Conservation (phyloP, 2,888 invertebrate species). For the Caenorhabditis uteleia region DNA sequence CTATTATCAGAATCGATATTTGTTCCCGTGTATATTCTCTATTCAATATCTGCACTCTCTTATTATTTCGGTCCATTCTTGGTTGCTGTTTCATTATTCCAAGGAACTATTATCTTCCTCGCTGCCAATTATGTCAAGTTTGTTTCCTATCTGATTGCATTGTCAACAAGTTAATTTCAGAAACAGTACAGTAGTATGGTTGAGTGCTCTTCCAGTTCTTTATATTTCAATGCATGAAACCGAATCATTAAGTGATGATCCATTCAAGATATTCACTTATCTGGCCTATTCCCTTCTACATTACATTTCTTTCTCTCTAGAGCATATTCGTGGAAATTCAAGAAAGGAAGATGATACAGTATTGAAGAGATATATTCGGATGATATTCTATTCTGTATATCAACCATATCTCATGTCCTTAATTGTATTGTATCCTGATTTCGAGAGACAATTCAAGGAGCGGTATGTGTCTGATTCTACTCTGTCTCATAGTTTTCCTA, state of each 20-base stretch:
- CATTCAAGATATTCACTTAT: conserved; percentile 70
- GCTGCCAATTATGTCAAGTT: conserved; percentile 49
- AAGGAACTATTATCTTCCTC: conserved; percentile 59
- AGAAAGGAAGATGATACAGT: conserved; percentile 46
- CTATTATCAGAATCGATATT: conserved; percentile 47
- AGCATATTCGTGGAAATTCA: conserved; percentile 46
- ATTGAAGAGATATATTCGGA: conserved; percentile 54
- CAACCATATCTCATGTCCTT: conserved; percentile 71
- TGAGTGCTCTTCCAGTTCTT: conserved; percentile 62
- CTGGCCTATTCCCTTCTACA: conserved; percentile 70
- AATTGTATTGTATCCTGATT: conserved; percentile 70
- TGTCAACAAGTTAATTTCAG: conserved; percentile 12
- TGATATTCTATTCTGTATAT: conserved; percentile 71
- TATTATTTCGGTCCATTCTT: conserved; percentile 57
- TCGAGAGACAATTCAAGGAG: conserved; percentile 60
- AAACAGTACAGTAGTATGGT: conserved; percentile 62
- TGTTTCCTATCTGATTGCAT: conserved; percentile 1
- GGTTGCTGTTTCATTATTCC: conserved; percentile 51
- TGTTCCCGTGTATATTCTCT: conserved; percentile 43
- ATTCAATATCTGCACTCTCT: conserved; percentile 53
- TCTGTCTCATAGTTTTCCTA: not conserved
- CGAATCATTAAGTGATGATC: conserved; percentile 34
- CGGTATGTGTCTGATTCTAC: conserved; percentile 30
- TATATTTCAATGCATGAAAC: conserved; percentile 64
- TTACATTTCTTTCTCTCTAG: conserved; percentile 69